Evolutionary conservation across 2,113 vertebrate species (phyloP).

Genomic region (Hepsetus odoe): DNA sequence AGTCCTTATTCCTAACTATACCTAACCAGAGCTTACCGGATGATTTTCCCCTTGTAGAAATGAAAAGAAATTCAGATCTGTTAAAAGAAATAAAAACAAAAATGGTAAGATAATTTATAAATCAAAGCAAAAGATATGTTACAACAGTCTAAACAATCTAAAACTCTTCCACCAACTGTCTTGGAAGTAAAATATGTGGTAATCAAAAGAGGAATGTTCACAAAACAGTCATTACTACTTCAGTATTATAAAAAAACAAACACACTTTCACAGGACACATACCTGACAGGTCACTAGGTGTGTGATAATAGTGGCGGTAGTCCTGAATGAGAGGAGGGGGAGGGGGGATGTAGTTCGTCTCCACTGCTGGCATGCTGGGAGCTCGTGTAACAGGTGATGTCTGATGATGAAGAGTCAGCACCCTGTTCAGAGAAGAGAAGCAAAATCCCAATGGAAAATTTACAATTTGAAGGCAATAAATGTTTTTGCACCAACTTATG

Average conservation of each 20-base stretch:
- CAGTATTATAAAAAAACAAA: background rate
- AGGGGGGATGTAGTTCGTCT: slow-evolving; percentile 94
- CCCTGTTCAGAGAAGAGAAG: slow-evolving; percentile 62
- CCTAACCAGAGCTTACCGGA: slow-evolving; percentile 80
- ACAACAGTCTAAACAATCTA: background rate
- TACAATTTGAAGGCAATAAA: too few relatives aligned
- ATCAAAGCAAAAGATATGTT: background rate
- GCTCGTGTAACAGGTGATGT: slow-evolving; percentile 89
- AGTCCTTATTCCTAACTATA: background rate
- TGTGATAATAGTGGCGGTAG: slow-evolving; percentile 96
- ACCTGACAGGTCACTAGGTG: slow-evolving; percentile 93
- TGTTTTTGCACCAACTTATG: too few relatives aligned
- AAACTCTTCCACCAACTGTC: background rate
- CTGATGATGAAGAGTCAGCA: slow-evolving; percentile 91
- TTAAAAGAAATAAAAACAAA: slow-evolving; percentile 51
- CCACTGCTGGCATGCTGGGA: slow-evolving; percentile 93
- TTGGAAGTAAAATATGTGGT: background rate
- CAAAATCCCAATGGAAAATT: background rate
- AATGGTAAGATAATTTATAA: background rate
- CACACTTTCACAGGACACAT: background rate
- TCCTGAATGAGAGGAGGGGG: slow-evolving; percentile 92
- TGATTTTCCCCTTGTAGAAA: slow-evolving; percentile 98
- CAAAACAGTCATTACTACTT: background rate
- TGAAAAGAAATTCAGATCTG: slow-evolving; percentile 98
- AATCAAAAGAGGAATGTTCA: background rate